Evolutionary conservation across 2,888 invertebrate genomes (phyloP).

Genomic region (Xylophagus ater): DNA sequence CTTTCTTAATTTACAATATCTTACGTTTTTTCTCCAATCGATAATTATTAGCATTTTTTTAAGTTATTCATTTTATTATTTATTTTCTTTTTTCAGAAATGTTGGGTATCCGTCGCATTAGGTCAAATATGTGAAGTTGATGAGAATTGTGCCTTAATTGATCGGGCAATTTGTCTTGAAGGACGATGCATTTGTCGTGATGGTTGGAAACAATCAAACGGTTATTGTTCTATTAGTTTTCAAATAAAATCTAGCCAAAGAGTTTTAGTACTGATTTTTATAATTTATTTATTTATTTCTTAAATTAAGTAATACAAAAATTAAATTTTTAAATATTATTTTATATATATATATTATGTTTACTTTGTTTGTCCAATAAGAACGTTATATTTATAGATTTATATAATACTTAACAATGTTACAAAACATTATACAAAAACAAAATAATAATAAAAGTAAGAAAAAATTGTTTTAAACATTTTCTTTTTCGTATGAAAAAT

Average conservation of each 20-base stretch:
- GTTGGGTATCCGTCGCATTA: conserved; percentile 19
- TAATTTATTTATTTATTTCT: conserved; percentile 17
- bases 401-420: conserved; percentile 7
- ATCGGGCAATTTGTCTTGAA: conserved; percentile 15
- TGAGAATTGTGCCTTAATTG: conserved; percentile 19
- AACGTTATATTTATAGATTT: conserved; percentile 9
- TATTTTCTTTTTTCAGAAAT: conserved; percentile 18
- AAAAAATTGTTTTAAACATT: conserved; percentile 4
- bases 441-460: conserved; percentile 6
- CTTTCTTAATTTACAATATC: too few species aligned
- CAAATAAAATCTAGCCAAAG: conserved; percentile 17
- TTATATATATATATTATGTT: too few species aligned
- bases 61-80: neutral
- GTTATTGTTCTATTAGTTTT: conserved; percentile 15
- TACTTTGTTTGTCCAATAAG: conserved; percentile 11
- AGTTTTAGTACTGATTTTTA: conserved; percentile 17
- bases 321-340: too few species aligned
- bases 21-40: too few species aligned
- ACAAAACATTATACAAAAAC: conserved; percentile 10
- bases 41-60: too few species aligned
- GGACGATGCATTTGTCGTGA: conserved; percentile 17
- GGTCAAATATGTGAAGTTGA: conserved; percentile 20
- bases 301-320: too few species aligned
- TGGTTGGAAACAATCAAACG: conserved; percentile 13
- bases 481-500: too few species aligned